Percentiles rank a stretch among this genome's conserved stretches.
Conservation (phyloP, 2,888 invertebrate species). For the Hydraecia micacea region DNA sequence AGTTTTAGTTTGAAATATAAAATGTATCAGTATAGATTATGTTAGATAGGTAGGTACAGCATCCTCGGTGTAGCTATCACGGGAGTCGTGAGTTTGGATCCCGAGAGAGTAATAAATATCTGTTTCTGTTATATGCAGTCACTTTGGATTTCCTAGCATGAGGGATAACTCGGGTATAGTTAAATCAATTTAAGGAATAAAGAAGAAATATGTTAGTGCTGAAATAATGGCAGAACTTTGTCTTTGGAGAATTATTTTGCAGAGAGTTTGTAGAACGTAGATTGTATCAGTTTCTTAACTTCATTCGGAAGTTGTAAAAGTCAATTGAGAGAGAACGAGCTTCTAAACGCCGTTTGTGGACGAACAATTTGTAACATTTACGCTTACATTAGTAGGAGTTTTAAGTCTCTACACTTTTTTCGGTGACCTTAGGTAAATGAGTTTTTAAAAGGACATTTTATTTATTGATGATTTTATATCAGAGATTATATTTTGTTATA, state of each 20-base stretch:
- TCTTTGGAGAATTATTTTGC: slow-evolving; percentile 42
- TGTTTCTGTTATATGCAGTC: slow-evolving; percentile 63
- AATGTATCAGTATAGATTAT: slow-evolving; percentile 54
- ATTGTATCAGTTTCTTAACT: slow-evolving; percentile 54
- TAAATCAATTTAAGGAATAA: slow-evolving; percentile 60
- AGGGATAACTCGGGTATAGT: slow-evolving; percentile 50
- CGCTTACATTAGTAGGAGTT: slow-evolving; percentile 16
- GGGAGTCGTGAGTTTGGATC: slow-evolving; percentile 58
- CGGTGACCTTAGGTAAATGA: background rate
- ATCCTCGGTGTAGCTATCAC: slow-evolving; percentile 39
- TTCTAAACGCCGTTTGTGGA: slow-evolving; percentile 46
- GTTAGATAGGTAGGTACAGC: slow-evolving; percentile 32
- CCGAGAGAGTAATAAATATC: slow-evolving; percentile 63
- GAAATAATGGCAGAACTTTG: slow-evolving; percentile 46
- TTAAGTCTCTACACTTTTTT: slow-evolving; percentile 3
- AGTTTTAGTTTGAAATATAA: slow-evolving; percentile 52
- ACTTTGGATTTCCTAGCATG: slow-evolving; percentile 61
- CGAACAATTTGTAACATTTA: slow-evolving; percentile 43
- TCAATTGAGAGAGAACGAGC: slow-evolving; percentile 55
- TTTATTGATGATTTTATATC: background rate
- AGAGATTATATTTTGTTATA: background rate
- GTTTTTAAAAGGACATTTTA: slow-evolving; percentile 7
- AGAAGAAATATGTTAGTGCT: slow-evolving; percentile 46
- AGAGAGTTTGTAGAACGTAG: slow-evolving; percentile 45
- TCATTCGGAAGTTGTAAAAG: slow-evolving; percentile 54